A percentile compares a stretch with the other conserved stretches of the same genome.
phyloP scores from a whole-genome alignment of 2,797 vertebrate species.

The Myiotriccus ornatus region DNA sequence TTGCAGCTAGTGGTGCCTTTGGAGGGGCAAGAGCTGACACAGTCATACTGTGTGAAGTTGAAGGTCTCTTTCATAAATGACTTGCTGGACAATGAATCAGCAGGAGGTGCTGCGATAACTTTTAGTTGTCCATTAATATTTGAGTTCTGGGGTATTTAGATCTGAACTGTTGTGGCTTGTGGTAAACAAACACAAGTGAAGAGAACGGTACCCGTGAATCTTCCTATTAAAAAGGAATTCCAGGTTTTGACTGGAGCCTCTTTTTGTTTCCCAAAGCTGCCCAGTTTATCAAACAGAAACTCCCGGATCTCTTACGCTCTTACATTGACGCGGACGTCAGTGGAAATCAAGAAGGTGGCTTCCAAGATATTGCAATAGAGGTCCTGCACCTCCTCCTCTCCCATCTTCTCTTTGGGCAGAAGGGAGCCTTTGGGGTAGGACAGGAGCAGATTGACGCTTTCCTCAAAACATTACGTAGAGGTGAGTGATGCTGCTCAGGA shows the following conservation, averaged over 20 bases:
- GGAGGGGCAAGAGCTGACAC: neutral
- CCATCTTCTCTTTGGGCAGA: constrained; percentile 98
- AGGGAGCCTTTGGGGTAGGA: constrained; percentile 97
- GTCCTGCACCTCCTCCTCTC: constrained; percentile 99
- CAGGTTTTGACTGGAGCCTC: neutral
- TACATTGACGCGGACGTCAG: constrained; percentile 99
- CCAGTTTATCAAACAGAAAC: constrained; percentile 99
- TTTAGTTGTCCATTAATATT: neutral
- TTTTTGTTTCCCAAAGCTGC: constrained; percentile 79
- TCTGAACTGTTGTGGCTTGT: neutral
- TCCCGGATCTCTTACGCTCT: constrained; percentile 96
- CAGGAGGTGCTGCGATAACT: neutral
- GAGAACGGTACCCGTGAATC: neutral
- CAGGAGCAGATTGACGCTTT: constrained; percentile 99
- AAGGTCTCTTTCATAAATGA: neutral
- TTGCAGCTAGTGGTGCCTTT: neutral
- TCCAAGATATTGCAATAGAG: constrained; percentile 99
- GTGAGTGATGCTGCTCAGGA: constrained; percentile 64
- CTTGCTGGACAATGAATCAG: neutral
- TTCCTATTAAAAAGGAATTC: neutral
- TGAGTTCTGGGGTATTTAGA: neutral
- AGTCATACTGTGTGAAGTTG: neutral
- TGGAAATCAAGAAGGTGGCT: constrained; percentile 99
- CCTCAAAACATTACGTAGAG: constrained; percentile 98
- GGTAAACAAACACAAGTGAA: neutral